Conservation (phyloP, 2,113 vertebrate genomes). For the Menura novaehollandiae region DNA sequence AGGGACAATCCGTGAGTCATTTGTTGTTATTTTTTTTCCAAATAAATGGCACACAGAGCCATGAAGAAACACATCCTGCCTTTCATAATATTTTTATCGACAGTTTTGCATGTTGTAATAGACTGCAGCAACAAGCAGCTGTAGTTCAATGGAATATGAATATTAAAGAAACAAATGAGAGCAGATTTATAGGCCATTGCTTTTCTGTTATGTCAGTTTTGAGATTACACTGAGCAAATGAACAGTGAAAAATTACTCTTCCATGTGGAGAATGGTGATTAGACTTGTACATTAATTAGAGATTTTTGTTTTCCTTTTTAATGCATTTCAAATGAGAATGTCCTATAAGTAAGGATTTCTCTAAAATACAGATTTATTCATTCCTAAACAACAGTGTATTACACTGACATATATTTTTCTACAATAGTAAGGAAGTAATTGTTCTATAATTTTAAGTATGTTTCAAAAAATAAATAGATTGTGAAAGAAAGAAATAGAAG, state of each 20-base stretch:
- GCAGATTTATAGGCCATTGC: constrained; percentile 81
- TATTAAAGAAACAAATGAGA: constrained; percentile 83
- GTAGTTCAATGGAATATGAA: constrained; percentile 81
- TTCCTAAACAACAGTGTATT: constrained; percentile 59
- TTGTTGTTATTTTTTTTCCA: constrained; percentile 70
- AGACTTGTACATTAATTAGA: constrained; percentile 89
- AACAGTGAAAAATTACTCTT: constrained; percentile 86
- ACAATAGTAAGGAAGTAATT: not conserved
- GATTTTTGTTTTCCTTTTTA: constrained; percentile 80
- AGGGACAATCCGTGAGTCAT: constrained; percentile 72
- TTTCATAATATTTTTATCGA: constrained; percentile 83
- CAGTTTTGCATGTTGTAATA: constrained; percentile 77
- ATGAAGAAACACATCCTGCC: constrained; percentile 74
- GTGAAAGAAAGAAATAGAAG: not conserved
- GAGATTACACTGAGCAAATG: constrained; percentile 83
- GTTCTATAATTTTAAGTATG: not conserved
- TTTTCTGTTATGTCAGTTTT: constrained; percentile 81
- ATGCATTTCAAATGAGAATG: constrained; percentile 80
- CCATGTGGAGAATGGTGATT: constrained; percentile 86
- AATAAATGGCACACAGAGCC: constrained; percentile 71
- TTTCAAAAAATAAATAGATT: constrained; percentile 8
- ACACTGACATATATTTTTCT: constrained; percentile 28
- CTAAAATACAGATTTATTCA: constrained; percentile 69
- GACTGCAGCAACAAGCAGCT: constrained; percentile 76
- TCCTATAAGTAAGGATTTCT: constrained; percentile 68